Conservation (phyloP, 2,797 vertebrate species). For the Macropodus opercularis region DNA sequence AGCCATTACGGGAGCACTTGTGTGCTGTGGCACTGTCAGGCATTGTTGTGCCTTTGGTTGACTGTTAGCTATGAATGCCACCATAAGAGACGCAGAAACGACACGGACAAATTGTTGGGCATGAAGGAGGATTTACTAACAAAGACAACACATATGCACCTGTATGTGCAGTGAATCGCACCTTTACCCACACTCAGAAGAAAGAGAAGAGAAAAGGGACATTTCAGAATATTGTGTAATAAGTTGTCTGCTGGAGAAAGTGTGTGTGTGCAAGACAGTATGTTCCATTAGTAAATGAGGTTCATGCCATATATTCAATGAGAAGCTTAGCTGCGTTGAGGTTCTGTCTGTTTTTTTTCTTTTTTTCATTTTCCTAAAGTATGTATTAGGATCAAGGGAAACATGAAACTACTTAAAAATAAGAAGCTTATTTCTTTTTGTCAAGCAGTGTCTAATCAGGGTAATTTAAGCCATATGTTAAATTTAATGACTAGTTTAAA, state of each 20-base stretch:
- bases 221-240: conserved; percentile 9
- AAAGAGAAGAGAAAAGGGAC: conserved; percentile 5
- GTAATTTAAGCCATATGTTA: conserved; percentile 74
- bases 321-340: conserved; percentile 50
- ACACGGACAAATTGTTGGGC: not conserved
- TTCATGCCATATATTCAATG: conserved; percentile 51
- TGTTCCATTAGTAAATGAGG: conserved; percentile 45
- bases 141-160: conserved; percentile 1
- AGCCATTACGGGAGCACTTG: too few relatives aligned
- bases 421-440: conserved; percentile 79
- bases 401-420: conserved; percentile 75
- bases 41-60: conserved; percentile 13
- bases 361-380: conserved; percentile 43
- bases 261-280: conserved; percentile 7
- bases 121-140: not conserved
- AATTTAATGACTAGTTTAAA: conserved; percentile 64
- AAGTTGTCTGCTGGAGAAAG: conserved; percentile 16
- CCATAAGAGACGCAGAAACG: not conserved
- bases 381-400: conserved; percentile 69
- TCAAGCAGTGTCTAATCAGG: conserved; percentile 71
- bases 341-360: conserved; percentile 50
- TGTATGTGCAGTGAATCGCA: too few relatives aligned
- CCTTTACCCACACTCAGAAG: not conserved
- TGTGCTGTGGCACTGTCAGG: conserved; percentile 13
- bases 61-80: conserved; percentile 5